Evolutionary conservation across 2,797 vertebrate genomes (phyloP).

Genomic region (Chaetodon trifasciatus): DNA sequence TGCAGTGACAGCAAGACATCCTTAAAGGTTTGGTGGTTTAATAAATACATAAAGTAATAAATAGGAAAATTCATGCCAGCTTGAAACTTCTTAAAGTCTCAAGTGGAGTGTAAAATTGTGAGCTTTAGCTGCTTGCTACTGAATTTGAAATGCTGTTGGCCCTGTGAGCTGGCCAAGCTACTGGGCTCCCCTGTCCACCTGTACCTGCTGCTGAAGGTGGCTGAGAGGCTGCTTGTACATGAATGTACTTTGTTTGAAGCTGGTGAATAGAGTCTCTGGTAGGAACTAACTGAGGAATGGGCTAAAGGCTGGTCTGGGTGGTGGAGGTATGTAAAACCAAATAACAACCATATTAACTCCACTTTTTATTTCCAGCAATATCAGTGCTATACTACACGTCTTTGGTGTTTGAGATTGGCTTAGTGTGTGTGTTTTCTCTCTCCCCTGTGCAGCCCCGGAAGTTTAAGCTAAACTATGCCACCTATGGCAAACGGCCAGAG

Average conservation of each 20-base stretch:
- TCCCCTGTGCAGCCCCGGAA: constrained; percentile 84
- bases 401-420: constrained; percentile 52
- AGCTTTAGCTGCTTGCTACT: constrained; percentile 58
- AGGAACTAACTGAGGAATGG: constrained; percentile 88
- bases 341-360: constrained; percentile 78
- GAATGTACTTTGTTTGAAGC: constrained; percentile 87
- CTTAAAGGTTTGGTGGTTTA: constrained; percentile 12
- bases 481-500: constrained; percentile 88
- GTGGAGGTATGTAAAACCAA: constrained; percentile 87
- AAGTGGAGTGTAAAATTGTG: constrained; percentile 34
- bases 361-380: constrained; percentile 81
- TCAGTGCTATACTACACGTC: constrained; percentile 81
- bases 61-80: constrained; percentile 7
- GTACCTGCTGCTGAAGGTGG: constrained; percentile 80
- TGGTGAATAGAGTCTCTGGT: constrained; percentile 88
- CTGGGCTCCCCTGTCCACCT: constrained; percentile 80
- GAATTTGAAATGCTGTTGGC: constrained; percentile 47
- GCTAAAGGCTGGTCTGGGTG: constrained; percentile 87
- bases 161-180: constrained; percentile 66
- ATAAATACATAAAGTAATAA: background rate
- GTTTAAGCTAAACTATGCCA: constrained; percentile 91
- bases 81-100: background rate
- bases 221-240: constrained; percentile 82
- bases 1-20: constrained; percentile 9
- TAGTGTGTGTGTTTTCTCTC: constrained; percentile 61